Percentiles rank a stretch among this genome's conserved stretches.
phyloP scores from a whole-genome alignment of 2,888 invertebrate species.

The Campaea margaritaria region DNA sequence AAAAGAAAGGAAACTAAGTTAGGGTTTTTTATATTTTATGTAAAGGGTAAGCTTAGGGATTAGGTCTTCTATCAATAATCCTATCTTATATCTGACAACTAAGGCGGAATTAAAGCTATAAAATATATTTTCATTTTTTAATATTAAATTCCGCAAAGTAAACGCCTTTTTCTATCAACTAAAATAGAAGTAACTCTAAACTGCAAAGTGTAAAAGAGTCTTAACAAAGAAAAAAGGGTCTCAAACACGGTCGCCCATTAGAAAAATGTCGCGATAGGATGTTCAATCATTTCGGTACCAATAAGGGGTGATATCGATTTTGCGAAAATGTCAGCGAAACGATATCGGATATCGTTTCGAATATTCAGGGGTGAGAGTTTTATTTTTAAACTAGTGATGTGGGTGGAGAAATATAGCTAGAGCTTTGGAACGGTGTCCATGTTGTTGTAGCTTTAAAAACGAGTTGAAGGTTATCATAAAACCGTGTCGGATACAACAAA shows the following conservation, averaged over 20 bases:
- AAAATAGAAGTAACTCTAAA: conserved; percentile 14
- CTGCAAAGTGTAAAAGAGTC: conserved; percentile 57
- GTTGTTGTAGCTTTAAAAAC: neutral
- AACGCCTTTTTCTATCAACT: too few relatives aligned
- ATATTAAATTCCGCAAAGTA: too few relatives aligned
- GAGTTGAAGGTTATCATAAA: too few relatives aligned
- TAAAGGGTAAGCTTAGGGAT: too few relatives aligned
- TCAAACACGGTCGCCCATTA: conserved; percentile 82
- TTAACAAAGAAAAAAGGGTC: conserved; percentile 78
- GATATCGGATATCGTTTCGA: conserved; percentile 72
- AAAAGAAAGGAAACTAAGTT: too few relatives aligned
- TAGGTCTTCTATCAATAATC: too few relatives aligned
- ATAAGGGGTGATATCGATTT: conserved; percentile 84
- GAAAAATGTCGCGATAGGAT: conserved; percentile 85
- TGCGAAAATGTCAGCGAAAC: conserved; percentile 77
- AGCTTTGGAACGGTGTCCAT: neutral
- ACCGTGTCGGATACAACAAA: too few relatives aligned
- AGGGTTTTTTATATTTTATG: too few relatives aligned
- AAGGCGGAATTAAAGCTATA: too few relatives aligned
- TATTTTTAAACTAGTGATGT: conserved; percentile 29
- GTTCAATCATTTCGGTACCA: conserved; percentile 85
- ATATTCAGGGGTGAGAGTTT: conserved; percentile 52
- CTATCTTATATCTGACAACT: too few relatives aligned
- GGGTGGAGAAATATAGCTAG: neutral
- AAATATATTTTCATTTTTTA: too few relatives aligned